Conservation (phyloP, 2,113 vertebrate genomes). For the Xiphophorus hellerii region DNA sequence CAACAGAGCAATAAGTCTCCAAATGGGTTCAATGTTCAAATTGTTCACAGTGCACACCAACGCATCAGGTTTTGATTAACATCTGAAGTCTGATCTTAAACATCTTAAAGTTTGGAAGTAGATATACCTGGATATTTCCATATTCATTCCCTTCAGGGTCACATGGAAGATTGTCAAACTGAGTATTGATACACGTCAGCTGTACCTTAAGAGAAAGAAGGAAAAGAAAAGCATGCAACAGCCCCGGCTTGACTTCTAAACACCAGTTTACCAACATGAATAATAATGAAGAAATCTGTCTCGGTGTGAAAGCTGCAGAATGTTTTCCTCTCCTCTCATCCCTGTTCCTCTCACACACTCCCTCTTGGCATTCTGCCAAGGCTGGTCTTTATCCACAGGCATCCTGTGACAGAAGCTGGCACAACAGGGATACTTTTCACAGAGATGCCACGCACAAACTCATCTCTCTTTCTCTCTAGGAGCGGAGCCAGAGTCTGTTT, state of each 20-base stretch:
- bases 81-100: too few species aligned
- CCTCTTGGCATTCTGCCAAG: slow-evolving; percentile 44
- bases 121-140: background rate
- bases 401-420: slow-evolving; percentile 67
- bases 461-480: slow-evolving; percentile 55
- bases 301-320: slow-evolving; percentile 33
- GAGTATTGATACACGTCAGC: background rate
- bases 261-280: slow-evolving; percentile 20
- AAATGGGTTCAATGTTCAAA: too few species aligned
- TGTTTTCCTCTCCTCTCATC: slow-evolving; percentile 20
- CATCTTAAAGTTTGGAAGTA: too few species aligned
- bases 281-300: slow-evolving; percentile 44
- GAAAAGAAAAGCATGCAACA: background rate
- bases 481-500: slow-evolving; percentile 60
- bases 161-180: background rate
- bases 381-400: slow-evolving; percentile 48
- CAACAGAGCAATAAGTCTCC: too few species aligned
- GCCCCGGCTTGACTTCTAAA: slow-evolving; percentile 16
- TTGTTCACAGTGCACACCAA: too few species aligned
- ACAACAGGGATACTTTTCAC: slow-evolving; percentile 65
- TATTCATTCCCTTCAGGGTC: background rate
- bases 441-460: slow-evolving; percentile 46
- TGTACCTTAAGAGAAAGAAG: background rate
- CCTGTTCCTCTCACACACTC: slow-evolving; percentile 8
- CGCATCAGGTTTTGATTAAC: too few species aligned